Evolutionary conservation across 1,140 invertebrate species (phyloP), one percentile per base, ranked within the genome.

Genomic region (Yoshiicerus persimilis): DNA sequence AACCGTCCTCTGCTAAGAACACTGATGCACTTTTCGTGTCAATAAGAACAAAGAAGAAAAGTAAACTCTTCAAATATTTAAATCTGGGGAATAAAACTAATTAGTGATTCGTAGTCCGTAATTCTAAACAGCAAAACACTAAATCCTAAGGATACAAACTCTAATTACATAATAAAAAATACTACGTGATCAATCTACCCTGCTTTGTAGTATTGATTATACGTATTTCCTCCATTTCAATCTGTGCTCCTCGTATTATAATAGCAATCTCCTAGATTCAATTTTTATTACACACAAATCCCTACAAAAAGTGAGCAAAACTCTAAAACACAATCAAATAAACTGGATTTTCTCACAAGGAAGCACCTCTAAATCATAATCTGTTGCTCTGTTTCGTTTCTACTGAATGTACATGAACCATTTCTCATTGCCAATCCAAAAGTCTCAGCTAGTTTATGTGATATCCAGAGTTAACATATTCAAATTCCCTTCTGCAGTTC

Each of bases 281-380:
- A 36, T 80, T 80, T 75, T 80, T 38, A 34, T 80, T 34, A 36
- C 30, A n/a, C 38, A 36, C 34, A 80, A 36, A 34, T 80, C 16
- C n/a, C 16, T 34, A 36, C 32, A 80, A 80, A 80, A n/a, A 20
- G 75, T 80, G 32, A 30, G 23, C 20, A 27, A 13, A 16, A 27
- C 66, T 70, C 30, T 30, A 70, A 80, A 23, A 80, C 75, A 20
- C 34, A 80, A 34, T 38, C 30, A 38, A 80, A 36, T 13, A 80
- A 80, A 36, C 75, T 80, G 75, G 75, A 80, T 80, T 80, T 70
- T 80, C 75, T 80, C 75, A 80, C 75, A 80, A 80, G 75, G 75
- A 80, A 80, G 75, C 34, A 80, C 75, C 75, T 80, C 34, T 80
- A 80, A 36, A 80, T 36, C 34, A 36, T 80, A 80, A 80, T 36